Base-by-base conservation (phyloP, 2,797 vertebrate species). In the Falco biarmicus region DNA sequence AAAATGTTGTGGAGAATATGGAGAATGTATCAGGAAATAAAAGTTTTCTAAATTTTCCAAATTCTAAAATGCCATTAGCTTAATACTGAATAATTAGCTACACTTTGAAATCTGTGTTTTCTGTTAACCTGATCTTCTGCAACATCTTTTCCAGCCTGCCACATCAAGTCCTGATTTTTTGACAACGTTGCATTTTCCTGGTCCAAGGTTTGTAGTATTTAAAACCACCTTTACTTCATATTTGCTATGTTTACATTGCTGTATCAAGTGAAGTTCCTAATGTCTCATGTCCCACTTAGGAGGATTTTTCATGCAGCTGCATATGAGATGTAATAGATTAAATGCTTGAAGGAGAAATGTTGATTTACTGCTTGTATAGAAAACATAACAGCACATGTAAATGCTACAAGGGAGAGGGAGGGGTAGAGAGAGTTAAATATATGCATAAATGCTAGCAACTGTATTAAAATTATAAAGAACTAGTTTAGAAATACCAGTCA, bases 131-230 rank as follows among this genome's bases (percentile, higher is more conserved):
- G 18, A 59, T 64, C 83, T 66, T 71, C 59, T 95, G 50, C 6
- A 2, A 63, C 12, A 12, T 64, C 57, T 93, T 76, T 95, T 89
- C 48, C 74, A 97, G 97, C 43, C 91, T 69, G 41, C 81, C 15
- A 5, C 74, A 11, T 61, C 84, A 15, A 76, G 50, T 34, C 89
- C 53, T 20, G 96, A 80, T 34, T 54, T 90, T 83, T 97, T 97
- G 79, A 96, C 94, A 16, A 1, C 74, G 63, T 65, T 91, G 0
- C 92, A 87, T 71, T 71, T 96, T 37, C 93, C 96, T 65, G 59
- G 22, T 24, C 47, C 89, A 41, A 96, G 97, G 97, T 97, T 65
- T 87, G 97, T 92, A 54, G 12, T 15, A 48, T 91, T 94, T 63
- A 31, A 86, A 83, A 39, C 17, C 10, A 73, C 64, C 47, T 78